Conservation (phyloP, 2,113 vertebrate species). For the Antechinus stuartii region DNA sequence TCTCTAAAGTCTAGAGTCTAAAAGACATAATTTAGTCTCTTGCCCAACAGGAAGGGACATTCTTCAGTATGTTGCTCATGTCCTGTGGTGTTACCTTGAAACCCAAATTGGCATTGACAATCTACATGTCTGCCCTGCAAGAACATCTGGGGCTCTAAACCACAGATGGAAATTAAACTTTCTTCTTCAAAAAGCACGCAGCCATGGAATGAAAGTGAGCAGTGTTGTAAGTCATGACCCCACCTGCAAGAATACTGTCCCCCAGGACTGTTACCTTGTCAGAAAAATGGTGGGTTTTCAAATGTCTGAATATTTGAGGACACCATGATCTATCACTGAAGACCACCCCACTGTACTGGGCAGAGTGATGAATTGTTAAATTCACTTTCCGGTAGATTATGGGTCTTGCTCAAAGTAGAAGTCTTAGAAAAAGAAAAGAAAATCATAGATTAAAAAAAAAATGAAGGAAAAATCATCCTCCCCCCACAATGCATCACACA, state of each 20-base stretch:
- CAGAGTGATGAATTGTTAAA: neutral
- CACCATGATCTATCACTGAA: neutral
- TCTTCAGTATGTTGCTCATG: neutral
- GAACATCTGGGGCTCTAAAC: slow-evolving; percentile 48
- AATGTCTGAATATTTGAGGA: slow-evolving; percentile 10
- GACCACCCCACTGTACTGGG: neutral
- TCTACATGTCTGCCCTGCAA: slow-evolving; percentile 46
- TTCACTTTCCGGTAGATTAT: neutral
- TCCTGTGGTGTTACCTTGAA: neutral
- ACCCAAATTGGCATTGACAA: slow-evolving; percentile 40
- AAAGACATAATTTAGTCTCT: neutral
- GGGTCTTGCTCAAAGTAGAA: neutral
- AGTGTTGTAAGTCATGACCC: slow-evolving; percentile 30
- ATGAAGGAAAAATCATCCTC: too few species aligned
- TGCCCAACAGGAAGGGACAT: slow-evolving; percentile 17
- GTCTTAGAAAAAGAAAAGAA: neutral
- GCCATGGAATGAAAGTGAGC: slow-evolving; percentile 53
- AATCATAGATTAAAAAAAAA: neutral
- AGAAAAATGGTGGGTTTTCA: slow-evolving; percentile 15
- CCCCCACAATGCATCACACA: neutral
- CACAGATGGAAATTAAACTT: slow-evolving; percentile 52
- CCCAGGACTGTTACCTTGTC: slow-evolving; percentile 36
- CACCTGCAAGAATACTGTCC: slow-evolving; percentile 52
- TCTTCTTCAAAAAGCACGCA: slow-evolving; percentile 69
- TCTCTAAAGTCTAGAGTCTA: neutral